These are phyloP conservation scores for Pantherophis alleghaniensis DNA, from an alignment of 2,797 vertebrate species.

Conservation along the genomic window DNA sequence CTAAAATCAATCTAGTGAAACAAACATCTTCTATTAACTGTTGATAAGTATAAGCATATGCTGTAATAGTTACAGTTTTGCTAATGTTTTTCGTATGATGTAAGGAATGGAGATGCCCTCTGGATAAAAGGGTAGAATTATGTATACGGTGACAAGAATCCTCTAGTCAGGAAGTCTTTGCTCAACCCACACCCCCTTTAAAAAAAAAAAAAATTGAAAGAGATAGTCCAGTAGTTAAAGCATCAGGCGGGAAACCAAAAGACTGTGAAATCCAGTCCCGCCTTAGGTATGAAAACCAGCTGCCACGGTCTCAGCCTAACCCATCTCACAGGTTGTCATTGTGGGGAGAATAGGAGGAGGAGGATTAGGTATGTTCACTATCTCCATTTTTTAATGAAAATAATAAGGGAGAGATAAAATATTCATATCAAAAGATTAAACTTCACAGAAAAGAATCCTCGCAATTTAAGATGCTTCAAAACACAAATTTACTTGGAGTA, in stretches of 20 bases:
- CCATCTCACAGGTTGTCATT: background rate
- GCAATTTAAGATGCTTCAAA: constrained; percentile 10
- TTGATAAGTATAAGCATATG: background rate
- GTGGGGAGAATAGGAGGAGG: background rate
- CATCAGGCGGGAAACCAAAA: background rate
- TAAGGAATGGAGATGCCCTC: background rate
- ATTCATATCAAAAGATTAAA: background rate
- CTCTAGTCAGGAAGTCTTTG: background rate
- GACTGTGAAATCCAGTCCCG: background rate
- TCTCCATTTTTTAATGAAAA: background rate
- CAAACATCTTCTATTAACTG: background rate
- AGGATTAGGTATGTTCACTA: background rate
- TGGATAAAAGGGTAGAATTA: background rate
- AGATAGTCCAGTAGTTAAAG: background rate
- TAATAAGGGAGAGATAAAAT: background rate
- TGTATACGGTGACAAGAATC: background rate
- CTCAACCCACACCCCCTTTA: background rate
- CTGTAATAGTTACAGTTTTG: background rate
- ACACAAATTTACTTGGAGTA: constrained; percentile 23
- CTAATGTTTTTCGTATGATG: background rate
- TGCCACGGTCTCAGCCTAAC: background rate
- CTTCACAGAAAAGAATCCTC: background rate
- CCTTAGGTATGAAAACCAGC: background rate
- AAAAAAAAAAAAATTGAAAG: background rate
- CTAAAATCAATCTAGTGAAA: background rate